phyloP scores from a whole-genome alignment of 2,113 vertebrate species.

The Phainopepla nitens region DNA sequence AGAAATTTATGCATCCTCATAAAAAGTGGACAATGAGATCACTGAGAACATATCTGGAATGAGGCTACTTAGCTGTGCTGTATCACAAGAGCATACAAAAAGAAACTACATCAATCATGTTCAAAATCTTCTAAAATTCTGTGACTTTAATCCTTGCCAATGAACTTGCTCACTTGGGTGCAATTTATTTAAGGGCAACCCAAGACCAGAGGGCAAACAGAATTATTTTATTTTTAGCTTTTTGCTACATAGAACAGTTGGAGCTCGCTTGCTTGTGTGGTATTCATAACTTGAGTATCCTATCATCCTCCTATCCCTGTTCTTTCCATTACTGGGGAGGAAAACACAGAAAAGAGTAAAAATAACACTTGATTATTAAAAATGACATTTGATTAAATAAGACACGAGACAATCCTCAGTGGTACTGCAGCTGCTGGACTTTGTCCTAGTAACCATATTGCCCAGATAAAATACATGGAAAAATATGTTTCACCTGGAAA shows the following conservation, averaged over 20 bases:
- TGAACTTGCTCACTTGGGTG: not conserved
- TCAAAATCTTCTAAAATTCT: not conserved
- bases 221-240: not conserved
- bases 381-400: not conserved
- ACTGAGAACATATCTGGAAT: not conserved
- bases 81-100: not conserved
- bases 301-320: not conserved
- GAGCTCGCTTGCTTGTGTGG: not conserved
- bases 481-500: not conserved
- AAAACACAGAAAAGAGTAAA: not conserved
- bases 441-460: not conserved
- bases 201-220: not conserved
- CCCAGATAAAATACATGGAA: not conserved
- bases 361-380: not conserved
- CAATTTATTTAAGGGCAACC: not conserved
- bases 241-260: not conserved
- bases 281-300: not conserved
- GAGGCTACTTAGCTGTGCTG: not conserved
- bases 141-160: not conserved
- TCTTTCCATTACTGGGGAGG: not conserved
- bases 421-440: not conserved
- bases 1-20: not conserved
- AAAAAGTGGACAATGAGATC: not conserved
- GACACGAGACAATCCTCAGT: not conserved
- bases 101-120: not conserved